phyloP scores from a whole-genome alignment of 2,888 invertebrate species.

The Schizotus pectinicornis region DNA sequence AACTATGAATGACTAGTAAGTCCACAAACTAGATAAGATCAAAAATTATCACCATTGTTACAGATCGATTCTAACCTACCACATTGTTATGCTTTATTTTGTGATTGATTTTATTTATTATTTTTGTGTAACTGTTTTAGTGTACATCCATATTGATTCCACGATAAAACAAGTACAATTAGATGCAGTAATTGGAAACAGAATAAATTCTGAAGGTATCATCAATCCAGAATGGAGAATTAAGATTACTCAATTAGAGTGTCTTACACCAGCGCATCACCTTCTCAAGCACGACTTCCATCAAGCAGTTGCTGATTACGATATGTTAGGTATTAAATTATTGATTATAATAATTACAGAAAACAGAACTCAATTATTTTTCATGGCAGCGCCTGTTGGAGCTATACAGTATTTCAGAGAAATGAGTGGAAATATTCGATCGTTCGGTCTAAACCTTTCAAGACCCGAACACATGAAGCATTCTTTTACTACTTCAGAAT shows the following conservation, averaged over 20 bases:
- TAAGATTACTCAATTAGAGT: constrained; percentile 54
- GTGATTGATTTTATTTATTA: too few species aligned
- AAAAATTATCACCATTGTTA: too few species aligned
- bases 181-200: constrained; percentile 51
- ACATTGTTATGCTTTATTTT: too few species aligned
- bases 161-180: constrained; percentile 39
- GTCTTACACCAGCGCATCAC: constrained; percentile 40
- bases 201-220: constrained; percentile 53
- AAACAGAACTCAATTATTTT: background rate
- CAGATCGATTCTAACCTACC: too few species aligned
- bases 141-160: constrained; percentile 46
- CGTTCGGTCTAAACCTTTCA: constrained; percentile 64
- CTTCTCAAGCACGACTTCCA: constrained; percentile 26
- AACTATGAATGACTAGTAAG: too few species aligned
- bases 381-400: constrained; percentile 68
- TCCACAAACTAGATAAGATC: too few species aligned
- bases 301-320: constrained; percentile 28
- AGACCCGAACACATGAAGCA: background rate
- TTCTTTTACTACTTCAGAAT: constrained; percentile 11
- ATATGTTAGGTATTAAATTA: constrained; percentile 31
- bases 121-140: constrained; percentile 45
- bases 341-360: background rate
- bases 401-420: constrained; percentile 72
- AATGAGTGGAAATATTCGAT: constrained; percentile 63
- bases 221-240: constrained; percentile 43